Conservation (phyloP, 2,797 vertebrate species). For the Naso thynnoides region DNA sequence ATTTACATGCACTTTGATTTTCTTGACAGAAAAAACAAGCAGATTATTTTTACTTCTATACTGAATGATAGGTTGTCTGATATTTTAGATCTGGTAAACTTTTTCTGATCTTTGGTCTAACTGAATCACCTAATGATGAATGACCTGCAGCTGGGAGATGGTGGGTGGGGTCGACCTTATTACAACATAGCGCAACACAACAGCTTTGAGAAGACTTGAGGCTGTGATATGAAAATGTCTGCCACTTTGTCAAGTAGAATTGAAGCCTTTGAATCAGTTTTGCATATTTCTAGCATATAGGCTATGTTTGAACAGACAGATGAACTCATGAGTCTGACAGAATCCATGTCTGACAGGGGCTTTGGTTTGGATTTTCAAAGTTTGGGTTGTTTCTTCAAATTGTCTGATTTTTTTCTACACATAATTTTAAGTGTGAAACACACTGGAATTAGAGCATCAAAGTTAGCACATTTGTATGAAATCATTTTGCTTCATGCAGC, state of each 20-base stretch:
- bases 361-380: not conserved
- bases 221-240: not conserved
- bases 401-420: too few relatives aligned
- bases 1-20: not conserved
- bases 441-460: not conserved
- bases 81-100: not conserved
- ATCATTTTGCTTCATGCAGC: not conserved
- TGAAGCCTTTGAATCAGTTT: too few relatives aligned
- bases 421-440: not conserved
- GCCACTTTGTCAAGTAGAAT: too few relatives aligned
- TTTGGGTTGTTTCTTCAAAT: not conserved
- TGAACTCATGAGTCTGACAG: not conserved
- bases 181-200: not conserved
- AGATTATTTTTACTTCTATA: not conserved
- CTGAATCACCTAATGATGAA: constrained; percentile 25
- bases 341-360: not conserved
- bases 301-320: too few relatives aligned
- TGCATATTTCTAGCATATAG: too few relatives aligned
- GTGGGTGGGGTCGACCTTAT: constrained; percentile 6
- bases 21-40: not conserved
- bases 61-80: not conserved
- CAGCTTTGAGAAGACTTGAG: not conserved
- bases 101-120: not conserved
- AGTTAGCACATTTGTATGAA: too few relatives aligned
- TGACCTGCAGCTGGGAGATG: constrained; percentile 33